Base-by-base conservation (phyloP, 2,888 invertebrate genomes). In the Tiphia femorata region DNA sequence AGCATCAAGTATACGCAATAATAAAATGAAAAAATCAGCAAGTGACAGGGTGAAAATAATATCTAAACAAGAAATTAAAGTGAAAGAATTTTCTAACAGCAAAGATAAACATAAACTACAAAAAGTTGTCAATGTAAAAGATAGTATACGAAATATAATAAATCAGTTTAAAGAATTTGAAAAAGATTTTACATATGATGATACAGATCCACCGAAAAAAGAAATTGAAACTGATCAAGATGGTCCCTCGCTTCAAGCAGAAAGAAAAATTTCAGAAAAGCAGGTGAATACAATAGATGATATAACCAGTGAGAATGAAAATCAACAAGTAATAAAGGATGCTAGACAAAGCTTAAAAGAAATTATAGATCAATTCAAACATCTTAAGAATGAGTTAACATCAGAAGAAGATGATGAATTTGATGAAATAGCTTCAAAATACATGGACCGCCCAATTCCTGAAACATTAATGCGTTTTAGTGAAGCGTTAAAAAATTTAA, bases 91-190 rank as follows among this genome's bases (percentile, higher is more conserved):
- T 14, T 16, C 17, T 8, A 33, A 43, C 42, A 16, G 20, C 38
- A 25, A 52, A n/a, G n/a, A n/a, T n/a, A n/a, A n/a, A n/a, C n/a
- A n/a, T n/a, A n/a, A n/a, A n/a, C n/a, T 53, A 44, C 51, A 46
- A 20, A 43, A n/a, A 49, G 63, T 55, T 12, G 10, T 66, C 35
- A 58, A 61, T 42, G 76, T 81, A 2, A 78, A 76, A 53, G 79
- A 83, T 51, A 81, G 76, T 43, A 82, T 83, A 55, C 73, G 72
- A 49, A 80, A 76, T 47, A 83, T 83, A 58, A 81, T 83, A 61
- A 72, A 74, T 56, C 81, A 82, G 52, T 82, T 83, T 55, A 78
- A 75, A 42, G 80, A 82, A 61, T 82, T 83, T 48, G 83, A 82
- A 57, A 76, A 76, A 49, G 71, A 79, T 54, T 75, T 82, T 29